These are phyloP conservation scores for Cranoglanis bouderius DNA, from an alignment of 2,113 vertebrate genomes.

Conservation along the genomic window DNA sequence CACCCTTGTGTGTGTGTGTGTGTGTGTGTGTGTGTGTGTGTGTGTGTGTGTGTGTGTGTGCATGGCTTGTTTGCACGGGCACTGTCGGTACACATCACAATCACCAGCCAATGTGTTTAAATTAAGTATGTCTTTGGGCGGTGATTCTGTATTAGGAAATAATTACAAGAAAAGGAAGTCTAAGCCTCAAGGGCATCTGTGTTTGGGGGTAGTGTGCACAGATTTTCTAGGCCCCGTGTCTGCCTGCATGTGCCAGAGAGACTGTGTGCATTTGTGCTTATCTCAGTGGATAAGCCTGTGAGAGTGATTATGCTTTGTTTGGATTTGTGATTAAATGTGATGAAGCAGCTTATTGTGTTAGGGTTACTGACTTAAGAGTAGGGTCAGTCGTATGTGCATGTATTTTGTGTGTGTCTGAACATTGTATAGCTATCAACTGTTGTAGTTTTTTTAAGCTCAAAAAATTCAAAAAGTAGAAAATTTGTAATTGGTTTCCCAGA, in stretches of 20 bases:
- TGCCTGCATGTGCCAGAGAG: constrained; percentile 15
- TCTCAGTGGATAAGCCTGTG: constrained; percentile 40
- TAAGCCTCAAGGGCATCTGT: constrained; percentile 60
- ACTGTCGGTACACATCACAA: constrained; percentile 68
- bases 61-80: constrained; percentile 33
- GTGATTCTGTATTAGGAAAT: constrained; percentile 74
- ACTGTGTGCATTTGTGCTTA: constrained; percentile 30
- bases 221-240: constrained; percentile 17
- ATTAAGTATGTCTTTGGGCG: constrained; percentile 72
- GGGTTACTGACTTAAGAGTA: neutral
- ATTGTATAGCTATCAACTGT: neutral
- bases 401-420: neutral
- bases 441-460: neutral
- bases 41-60: too few relatives aligned
- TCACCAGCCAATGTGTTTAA: constrained; percentile 73
- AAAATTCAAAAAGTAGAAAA: neutral
- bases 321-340: constrained; percentile 22
- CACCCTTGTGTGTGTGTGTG: constrained; percentile 24
- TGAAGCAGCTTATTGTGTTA: neutral
- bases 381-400: neutral
- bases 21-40: constrained; percentile 29
- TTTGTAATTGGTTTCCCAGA: neutral
- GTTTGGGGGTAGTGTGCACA: constrained; percentile 49
- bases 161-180: constrained; percentile 72
- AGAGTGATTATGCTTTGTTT: constrained; percentile 21